phyloP scores from a whole-genome alignment of 2,113 vertebrate species.

The Axis porcinus region DNA sequence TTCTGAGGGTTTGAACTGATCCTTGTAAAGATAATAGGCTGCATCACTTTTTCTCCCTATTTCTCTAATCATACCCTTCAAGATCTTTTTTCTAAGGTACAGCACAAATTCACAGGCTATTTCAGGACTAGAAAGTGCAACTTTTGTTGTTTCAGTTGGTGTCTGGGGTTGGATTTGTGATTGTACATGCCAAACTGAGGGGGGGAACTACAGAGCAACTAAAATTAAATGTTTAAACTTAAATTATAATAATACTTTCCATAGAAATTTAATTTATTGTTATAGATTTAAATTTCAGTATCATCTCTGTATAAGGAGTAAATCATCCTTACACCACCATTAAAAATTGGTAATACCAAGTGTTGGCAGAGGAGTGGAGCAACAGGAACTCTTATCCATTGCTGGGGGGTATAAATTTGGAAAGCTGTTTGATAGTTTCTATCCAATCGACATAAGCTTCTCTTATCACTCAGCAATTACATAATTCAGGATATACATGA shows the following conservation, averaged over 20 bases:
- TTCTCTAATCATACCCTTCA: not conserved
- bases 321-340: fast-evolving
- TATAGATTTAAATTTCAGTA: not conserved
- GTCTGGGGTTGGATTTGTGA: not conserved
- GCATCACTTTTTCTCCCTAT: not conserved
- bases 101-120: not conserved
- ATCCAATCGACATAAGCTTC: not conserved
- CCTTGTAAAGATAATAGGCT: conserved; percentile 42
- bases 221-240: not conserved
- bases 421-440: not conserved
- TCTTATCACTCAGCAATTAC: not conserved
- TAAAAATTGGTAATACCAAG: not conserved
- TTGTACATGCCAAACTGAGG: not conserved
- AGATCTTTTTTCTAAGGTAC: not conserved
- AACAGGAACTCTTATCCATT: not conserved
- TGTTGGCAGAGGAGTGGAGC: not conserved
- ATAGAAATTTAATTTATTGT: not conserved
- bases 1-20: conserved; percentile 48
- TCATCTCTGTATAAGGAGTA: not conserved
- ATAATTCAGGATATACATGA: not conserved
- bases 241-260: not conserved
- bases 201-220: not conserved
- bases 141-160: not conserved
- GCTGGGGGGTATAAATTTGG: not conserved
- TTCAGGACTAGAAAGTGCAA: not conserved